Conservation (phyloP, 2,888 invertebrate species). For the Xestia xanthographa region DNA sequence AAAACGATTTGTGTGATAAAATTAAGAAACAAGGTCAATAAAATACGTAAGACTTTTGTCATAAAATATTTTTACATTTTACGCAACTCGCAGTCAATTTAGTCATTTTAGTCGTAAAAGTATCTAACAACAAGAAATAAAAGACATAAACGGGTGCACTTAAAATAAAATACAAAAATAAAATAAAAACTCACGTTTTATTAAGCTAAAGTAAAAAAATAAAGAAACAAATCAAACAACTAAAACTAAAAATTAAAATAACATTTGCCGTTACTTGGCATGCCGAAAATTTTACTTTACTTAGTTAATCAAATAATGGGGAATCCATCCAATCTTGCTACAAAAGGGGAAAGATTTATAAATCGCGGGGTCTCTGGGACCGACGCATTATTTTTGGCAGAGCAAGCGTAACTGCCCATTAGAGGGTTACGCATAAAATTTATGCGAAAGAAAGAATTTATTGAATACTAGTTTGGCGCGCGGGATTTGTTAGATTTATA, state of each 20-base stretch:
- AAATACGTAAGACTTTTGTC: not conserved
- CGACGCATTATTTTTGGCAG: constrained; percentile 80
- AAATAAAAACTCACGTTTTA: not conserved
- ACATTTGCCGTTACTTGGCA: constrained; percentile 9
- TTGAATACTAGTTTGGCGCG: constrained; percentile 37
- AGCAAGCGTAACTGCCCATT: constrained; percentile 82
- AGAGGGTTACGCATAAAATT: constrained; percentile 76
- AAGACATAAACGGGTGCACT: not conserved
- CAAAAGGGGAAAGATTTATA: constrained; percentile 77
- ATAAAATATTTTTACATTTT: not conserved
- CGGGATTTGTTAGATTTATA: constrained; percentile 9
- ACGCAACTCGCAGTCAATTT: not conserved
- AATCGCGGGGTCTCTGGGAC: constrained; percentile 74
- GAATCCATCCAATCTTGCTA: constrained; percentile 68
- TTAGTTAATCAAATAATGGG: constrained; percentile 59
- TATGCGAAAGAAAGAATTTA: constrained; percentile 54
- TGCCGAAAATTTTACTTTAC: constrained; percentile 24
- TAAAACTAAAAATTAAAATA: constrained; percentile 20
- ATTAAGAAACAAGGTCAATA: constrained; percentile 7
- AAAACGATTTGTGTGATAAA: constrained; percentile 8
- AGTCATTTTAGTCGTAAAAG: not conserved
- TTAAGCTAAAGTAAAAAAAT: not conserved
- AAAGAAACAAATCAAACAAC: not conserved
- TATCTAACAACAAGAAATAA: not conserved
- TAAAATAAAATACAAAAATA: not conserved